These are phyloP conservation scores for Paralichthys olivaceus DNA, from an alignment of 2,113 vertebrate species.

Conservation along the genomic window DNA sequence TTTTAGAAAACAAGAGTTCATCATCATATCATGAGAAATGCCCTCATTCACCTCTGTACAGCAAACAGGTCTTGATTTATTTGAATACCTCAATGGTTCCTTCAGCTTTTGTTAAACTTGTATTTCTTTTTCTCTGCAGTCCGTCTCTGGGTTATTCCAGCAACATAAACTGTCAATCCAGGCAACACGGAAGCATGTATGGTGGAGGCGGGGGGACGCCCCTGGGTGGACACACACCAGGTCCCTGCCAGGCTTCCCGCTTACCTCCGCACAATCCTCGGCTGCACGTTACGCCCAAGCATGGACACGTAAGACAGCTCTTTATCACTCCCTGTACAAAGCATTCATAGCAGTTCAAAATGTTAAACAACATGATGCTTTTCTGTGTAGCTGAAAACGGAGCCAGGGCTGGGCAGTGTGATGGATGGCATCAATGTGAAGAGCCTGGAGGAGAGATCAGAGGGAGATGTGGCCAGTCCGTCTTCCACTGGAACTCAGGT, in stretches of 20 bases:
- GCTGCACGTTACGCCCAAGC: slow-evolving; percentile 82
- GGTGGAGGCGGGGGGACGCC: slow-evolving; percentile 74
- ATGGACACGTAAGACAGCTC: slow-evolving; percentile 87
- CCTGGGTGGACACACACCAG: slow-evolving; percentile 83
- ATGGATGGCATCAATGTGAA: slow-evolving; percentile 85
- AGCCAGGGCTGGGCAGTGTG: slow-evolving; percentile 84
- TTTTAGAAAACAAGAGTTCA: no score
- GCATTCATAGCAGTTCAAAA: neutral
- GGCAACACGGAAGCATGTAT: slow-evolving; percentile 85
- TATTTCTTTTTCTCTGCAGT: slow-evolving; percentile 73
- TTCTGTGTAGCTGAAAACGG: slow-evolving; percentile 88
- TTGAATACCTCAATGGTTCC: neutral
- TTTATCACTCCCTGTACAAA: slow-evolving; percentile 1
- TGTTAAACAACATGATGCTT: neutral
- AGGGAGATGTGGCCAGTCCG: slow-evolving; percentile 93
- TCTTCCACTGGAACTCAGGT: slow-evolving; percentile 96
- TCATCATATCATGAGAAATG: no score
- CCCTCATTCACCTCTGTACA: no score
- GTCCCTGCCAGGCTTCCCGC: slow-evolving; percentile 80
- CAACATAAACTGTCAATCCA: slow-evolving; percentile 88
- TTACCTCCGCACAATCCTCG: slow-evolving; percentile 83
- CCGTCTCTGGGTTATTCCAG: slow-evolving; percentile 90
- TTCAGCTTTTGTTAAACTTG: neutral
- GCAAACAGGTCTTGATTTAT: neutral
- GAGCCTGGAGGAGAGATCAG: slow-evolving; percentile 90